phyloP scores from a whole-genome alignment of 2,113 vertebrate species.

The Trochalopteron elliotii region DNA sequence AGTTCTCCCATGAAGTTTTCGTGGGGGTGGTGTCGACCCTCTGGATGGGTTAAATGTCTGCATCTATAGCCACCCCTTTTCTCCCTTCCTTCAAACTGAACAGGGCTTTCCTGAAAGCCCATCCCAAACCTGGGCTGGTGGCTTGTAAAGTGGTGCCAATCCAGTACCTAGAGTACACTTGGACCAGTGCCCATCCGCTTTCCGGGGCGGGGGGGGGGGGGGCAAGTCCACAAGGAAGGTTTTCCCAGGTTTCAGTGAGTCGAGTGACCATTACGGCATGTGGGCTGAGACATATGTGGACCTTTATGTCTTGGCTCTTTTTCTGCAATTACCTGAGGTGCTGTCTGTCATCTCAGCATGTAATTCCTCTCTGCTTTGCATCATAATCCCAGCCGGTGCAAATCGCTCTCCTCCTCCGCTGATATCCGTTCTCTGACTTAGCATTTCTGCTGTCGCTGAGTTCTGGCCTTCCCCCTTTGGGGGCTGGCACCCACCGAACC shows the following conservation, averaged over 20 bases:
- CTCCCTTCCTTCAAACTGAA: background rate
- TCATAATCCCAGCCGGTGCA: background rate
- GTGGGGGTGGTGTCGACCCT: background rate
- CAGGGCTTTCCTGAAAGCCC: background rate
- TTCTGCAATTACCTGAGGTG: background rate
- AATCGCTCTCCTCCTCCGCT: background rate
- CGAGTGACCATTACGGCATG: accelerated
- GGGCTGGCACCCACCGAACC: constrained; percentile 33
- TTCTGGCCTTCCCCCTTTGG: constrained; percentile 34
- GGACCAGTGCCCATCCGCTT: background rate
- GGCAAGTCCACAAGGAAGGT: background rate
- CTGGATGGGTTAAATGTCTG: background rate
- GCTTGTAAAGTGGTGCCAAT: background rate
- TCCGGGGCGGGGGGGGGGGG: background rate
- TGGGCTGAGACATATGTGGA: background rate
- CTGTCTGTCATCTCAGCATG: constrained; percentile 13
- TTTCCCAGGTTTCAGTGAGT: background rate
- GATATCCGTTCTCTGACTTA: constrained; percentile 40
- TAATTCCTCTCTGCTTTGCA: constrained; percentile 27
- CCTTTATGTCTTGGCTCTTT: background rate
- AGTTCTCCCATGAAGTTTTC: background rate
- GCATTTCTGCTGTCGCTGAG: background rate
- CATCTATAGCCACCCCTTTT: background rate
- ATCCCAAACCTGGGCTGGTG: background rate
- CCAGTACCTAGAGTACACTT: background rate